Evolutionary conservation across 2,797 vertebrate species (phyloP).

Genomic region (Setipinna tenuifilis): DNA sequence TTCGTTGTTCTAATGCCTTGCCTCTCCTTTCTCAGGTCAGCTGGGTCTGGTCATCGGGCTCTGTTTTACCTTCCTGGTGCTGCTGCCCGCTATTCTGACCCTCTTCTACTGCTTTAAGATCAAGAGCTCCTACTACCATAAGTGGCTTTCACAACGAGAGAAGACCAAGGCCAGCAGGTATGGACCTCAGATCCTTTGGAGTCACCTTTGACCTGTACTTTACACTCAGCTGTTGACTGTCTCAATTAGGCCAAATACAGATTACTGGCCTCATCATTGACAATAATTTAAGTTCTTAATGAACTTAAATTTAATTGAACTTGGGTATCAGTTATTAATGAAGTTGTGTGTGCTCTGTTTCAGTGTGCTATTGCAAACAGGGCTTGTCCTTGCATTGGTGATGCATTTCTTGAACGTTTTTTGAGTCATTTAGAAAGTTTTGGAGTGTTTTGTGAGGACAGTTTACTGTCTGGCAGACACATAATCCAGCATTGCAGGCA

Average conservation of each 20-base stretch:
- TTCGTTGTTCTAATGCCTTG: too few relatives aligned
- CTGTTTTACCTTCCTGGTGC: slow-evolving; percentile 80
- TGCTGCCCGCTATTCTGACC: slow-evolving; percentile 76
- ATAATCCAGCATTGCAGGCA: neutral
- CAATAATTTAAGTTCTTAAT: neutral
- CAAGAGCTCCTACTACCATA: slow-evolving; percentile 75
- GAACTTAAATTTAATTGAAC: too few relatives aligned
- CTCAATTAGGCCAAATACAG: neutral
- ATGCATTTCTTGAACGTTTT: neutral
- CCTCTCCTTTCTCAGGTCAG: slow-evolving; percentile 68
- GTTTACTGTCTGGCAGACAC: neutral
- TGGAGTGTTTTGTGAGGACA: neutral
- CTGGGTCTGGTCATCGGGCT: slow-evolving; percentile 73
- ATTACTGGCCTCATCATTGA: neutral
- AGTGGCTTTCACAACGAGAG: slow-evolving; percentile 74
- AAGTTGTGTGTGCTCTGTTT: neutral
- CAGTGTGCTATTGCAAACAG: neutral
- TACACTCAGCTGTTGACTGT: neutral
- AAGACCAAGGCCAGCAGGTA: slow-evolving; percentile 76
- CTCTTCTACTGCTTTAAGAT: slow-evolving; percentile 79
- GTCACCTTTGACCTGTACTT: neutral
- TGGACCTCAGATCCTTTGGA: slow-evolving; percentile 23
- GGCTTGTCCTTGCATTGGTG: neutral
- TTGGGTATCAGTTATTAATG: neutral
- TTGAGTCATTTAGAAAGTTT: neutral